Evolutionary conservation across 1,140 invertebrate species (phyloP), one percentile per base, ranked within the genome.

Genomic region (Yoshiicerus persimilis): DNA sequence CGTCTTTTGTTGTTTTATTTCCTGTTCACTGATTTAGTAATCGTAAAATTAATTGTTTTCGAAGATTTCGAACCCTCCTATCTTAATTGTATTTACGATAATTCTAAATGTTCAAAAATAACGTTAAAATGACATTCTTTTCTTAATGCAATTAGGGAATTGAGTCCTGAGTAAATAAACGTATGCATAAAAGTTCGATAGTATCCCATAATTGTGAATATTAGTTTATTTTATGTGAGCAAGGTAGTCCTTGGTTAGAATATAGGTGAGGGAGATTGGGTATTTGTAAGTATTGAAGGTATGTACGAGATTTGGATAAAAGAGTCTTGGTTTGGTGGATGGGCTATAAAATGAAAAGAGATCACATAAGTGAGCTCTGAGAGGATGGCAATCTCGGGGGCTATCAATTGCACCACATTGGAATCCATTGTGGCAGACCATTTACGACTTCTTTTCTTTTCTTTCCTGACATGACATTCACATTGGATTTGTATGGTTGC

Each of bases 351-450:
- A 84, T 84, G 39, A 84, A 84, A 84, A 34, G 47, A 30, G 27
- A 84, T 62, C 27, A 84, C 83, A 84, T 62, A 56, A 84, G 39
- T 84, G 83, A 84, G 83, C 23, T 41, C 41, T 41, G 39, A 56
- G 32, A 80, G 75, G 16, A 34, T 80, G 83, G 38, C 39, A 41
- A 47, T 84, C 8, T 38, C 47, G 38, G 83, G 47, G 47, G 83
- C 83, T 84, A 84, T 84, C 83, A 84, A 84, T 84, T 84, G 83
- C 83, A 84, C 83, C 83, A 84, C 83, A 84, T 84, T 62, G 38
- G 83, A 41, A 84, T 84, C 83, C 83, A 84, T 84, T 84, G 83
- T 84, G 83, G 83, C 83, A 84, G 83, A 84, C 83, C 83, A 84
- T 84, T 84, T 84, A 84, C 83, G 83, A 84, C 38, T 47, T 47